Conservation (phyloP, 2,888 invertebrate genomes). For the Leptopilina myrica region DNA sequence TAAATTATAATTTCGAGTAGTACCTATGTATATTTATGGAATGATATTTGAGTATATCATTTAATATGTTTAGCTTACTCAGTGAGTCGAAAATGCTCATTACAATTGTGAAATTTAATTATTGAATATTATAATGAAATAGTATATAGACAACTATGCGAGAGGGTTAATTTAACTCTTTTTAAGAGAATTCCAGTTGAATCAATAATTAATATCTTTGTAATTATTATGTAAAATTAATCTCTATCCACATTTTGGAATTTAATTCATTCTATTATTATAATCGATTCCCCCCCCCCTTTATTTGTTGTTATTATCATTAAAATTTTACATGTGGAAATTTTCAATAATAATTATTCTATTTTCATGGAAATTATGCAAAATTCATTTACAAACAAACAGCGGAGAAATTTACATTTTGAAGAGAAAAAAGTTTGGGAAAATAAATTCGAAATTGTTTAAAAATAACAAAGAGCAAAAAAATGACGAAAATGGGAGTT, state of each 20-base stretch:
- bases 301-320: too few species aligned
- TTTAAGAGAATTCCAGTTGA: neutral
- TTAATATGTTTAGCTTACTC: neutral
- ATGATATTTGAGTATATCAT: neutral
- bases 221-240: neutral
- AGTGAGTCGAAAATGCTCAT: constrained; percentile 12
- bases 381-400: too few species aligned
- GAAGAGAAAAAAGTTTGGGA: too few species aligned
- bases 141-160: neutral
- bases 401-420: too few species aligned
- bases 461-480: too few species aligned
- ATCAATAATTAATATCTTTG: constrained; percentile 14
- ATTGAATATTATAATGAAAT: constrained; percentile 3
- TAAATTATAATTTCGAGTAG: neutral
- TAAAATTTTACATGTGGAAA: too few species aligned
- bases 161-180: neutral
- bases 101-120: neutral
- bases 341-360: too few species aligned
- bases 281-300: neutral
- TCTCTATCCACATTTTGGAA: neutral
- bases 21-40: neutral
- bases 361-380: too few species aligned
- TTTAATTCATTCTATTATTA: constrained; percentile 1
- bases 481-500: too few species aligned
- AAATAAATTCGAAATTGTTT: too few species aligned